phyloP scores from a whole-genome alignment of 2,113 vertebrate species.

The Cyrtonyx montezumae region DNA sequence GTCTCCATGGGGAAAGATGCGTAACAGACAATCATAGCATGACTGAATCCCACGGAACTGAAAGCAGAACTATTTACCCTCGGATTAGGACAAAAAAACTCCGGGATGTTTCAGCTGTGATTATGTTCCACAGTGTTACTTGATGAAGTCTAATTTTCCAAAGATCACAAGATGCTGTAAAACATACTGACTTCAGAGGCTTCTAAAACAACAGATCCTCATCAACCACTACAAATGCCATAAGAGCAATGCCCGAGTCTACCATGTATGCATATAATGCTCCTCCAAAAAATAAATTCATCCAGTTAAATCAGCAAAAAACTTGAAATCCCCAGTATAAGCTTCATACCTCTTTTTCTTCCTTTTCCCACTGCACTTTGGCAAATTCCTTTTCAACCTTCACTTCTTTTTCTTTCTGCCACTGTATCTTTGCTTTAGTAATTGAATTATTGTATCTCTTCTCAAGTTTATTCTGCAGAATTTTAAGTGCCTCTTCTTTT shows the following conservation, averaged over 20 bases:
- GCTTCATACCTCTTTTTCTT: slow-evolving; percentile 79
- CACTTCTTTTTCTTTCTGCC: slow-evolving; percentile 81
- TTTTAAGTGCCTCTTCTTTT: slow-evolving; percentile 71
- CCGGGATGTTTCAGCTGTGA: not conserved
- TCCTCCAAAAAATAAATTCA: not conserved
- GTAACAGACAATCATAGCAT: not conserved
- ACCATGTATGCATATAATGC: not conserved
- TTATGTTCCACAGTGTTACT: not conserved
- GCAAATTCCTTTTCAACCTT: slow-evolving; percentile 73
- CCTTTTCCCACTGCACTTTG: slow-evolving; percentile 77
- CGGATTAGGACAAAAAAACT: not conserved
- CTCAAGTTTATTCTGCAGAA: slow-evolving; percentile 81
- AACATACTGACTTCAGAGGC: not conserved
- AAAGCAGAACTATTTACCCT: not conserved
- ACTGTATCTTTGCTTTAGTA: slow-evolving; percentile 75
- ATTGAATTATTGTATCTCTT: slow-evolving; percentile 75
- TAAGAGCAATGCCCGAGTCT: not conserved
- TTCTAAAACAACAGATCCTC: not conserved
- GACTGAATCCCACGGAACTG: not conserved
- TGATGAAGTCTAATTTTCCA: not conserved
- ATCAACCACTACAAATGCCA: not conserved
- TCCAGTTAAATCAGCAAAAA: not conserved
- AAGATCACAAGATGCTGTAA: not conserved
- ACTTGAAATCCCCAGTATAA: not conserved
- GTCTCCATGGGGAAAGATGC: not conserved